These are phyloP conservation scores for Myopa testacea DNA, from an alignment of 2,888 invertebrate species.

Conservation along the genomic window DNA sequence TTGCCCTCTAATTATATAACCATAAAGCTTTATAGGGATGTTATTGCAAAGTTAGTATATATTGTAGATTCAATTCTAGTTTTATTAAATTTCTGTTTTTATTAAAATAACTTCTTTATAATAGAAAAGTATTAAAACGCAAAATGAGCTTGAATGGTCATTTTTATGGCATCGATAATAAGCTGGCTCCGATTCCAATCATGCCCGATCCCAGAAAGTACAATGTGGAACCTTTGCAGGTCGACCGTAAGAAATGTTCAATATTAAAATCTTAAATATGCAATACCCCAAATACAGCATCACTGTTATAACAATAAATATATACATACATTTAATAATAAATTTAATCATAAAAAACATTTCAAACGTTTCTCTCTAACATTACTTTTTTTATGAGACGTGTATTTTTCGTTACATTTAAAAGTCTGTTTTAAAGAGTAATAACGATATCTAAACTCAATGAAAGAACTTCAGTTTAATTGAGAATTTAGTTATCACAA, in stretches of 20 bases:
- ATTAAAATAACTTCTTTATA: no score
- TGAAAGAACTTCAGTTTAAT: no score
- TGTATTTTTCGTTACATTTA: no score
- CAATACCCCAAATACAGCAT: background rate
- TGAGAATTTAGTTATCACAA: no score
- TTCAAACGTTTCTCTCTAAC: no score
- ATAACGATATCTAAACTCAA: no score
- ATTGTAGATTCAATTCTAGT: background rate
- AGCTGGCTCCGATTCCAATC: conserved; percentile 57
- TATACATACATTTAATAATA: background rate
- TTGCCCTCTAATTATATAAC: conserved; percentile 44
- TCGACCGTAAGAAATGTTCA: background rate
- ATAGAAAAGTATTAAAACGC: conserved; percentile 50
- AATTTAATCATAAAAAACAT: background rate
- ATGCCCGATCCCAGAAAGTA: conserved; percentile 47
- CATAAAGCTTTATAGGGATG: conserved; percentile 45
- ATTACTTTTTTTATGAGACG: background rate
- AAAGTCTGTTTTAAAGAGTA: no score
- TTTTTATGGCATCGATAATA: conserved; percentile 57
- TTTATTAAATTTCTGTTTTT: background rate
- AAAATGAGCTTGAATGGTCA: conserved; percentile 56
- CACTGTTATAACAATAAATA: no score
- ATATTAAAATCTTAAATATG: background rate
- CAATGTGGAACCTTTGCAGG: background rate
- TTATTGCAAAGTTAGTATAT: conserved; percentile 11